Base-by-base conservation (phyloP, 2,797 vertebrate genomes). In the Enteromius mattozi region DNA sequence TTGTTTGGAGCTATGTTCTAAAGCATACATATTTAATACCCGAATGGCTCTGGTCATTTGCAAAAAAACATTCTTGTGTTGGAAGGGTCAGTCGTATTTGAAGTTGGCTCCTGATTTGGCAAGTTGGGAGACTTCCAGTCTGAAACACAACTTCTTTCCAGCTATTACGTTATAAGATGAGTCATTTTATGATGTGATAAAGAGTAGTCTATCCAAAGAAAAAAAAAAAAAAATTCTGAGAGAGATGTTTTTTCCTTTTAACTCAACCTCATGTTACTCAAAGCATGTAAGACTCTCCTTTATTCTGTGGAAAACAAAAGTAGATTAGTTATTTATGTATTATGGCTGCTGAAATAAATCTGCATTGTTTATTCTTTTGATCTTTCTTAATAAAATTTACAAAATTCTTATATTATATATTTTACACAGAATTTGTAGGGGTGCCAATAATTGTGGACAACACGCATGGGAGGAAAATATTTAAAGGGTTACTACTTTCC, bases 11-110 rank as follows among this genome's bases (percentile, higher is more conserved):
- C 59, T 37, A 63, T 74, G 27, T 82, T 47, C 56, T 65, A 66
- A 66, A 49, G 16, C 30, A 51, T 75, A 51, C 71, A 82, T 82
- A 51, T 65, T 82, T 75, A 65, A 82, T 75, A 35, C 16, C 33
- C 45, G 0, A 65, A 13, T 37, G 70, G 54, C 42, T 75, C 42
- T 66, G 40, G 54, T 71, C 3, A 0, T 54, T 75, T 66, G 30
- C 51, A 51, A 66, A 51, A 66, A 75, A 82, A 49, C 13, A 19
- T 49, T 65, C n/a, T 51, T 9, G 17, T 16, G 24, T 40, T 75
- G 21, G 30, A 75, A 9, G 59, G 40, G 70, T 72, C 27, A 19
- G 51, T 65, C 54, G 49, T 63, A 51, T 82, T 66, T 54, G 42
- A 61, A 14, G 19, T 47, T 82, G 69, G 80, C 80, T 63, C 1